Base-by-base conservation (phyloP, 2,888 invertebrate species). In the Lacanobia oleracea region DNA sequence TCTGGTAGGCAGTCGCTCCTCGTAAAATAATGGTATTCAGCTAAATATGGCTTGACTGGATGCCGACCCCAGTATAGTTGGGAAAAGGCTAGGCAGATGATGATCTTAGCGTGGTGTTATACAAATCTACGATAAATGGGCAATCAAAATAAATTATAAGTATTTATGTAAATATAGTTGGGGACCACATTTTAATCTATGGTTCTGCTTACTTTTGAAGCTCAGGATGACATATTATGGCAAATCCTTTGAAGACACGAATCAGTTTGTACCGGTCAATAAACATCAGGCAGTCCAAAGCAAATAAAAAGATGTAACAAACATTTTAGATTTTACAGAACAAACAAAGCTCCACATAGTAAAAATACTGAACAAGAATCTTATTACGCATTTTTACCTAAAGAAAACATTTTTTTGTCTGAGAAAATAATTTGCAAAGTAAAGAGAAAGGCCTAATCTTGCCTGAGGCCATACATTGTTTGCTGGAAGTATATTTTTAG, bases 391-490 rank as follows among this genome's bases (percentile, higher is more conserved):
- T 64, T 60, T 65, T 61, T 65, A 63, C 18, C 10, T 37, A 56
- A 64, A 60, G 40, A 75, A 77, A 81, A 71, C 33, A 53, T 64
- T 73, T 62, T 54, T 59, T 67, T 64, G 21, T 50, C 53, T 12
- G 57, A 72, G 60, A 67, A 76, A 59, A 56, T 51, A 70, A 71
- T 68, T 70, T 66, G 40, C 43, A 18, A 59, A 69, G 33, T 27
- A 61, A 67, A 69, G 63, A 74, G 63, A 54, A 68, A 69, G 51
- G 45, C 37, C 51, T 62, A 43, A 72, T 72, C 70, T 62, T 56
- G 63, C 83, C 70, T 60, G 7, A 21, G 73, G 83, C 63, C 50
- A 61, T 60, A 80, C 70, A 72, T 43, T 75, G 56, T 77, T 74
- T 69, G 40, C 59, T 67, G 50, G 45, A 59, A 75, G 61, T 66